Evolutionary conservation across 2,888 invertebrate genomes (phyloP), one percentile per base, ranked within the genome.

Genomic region (Parnassius mnemosyne): DNA sequence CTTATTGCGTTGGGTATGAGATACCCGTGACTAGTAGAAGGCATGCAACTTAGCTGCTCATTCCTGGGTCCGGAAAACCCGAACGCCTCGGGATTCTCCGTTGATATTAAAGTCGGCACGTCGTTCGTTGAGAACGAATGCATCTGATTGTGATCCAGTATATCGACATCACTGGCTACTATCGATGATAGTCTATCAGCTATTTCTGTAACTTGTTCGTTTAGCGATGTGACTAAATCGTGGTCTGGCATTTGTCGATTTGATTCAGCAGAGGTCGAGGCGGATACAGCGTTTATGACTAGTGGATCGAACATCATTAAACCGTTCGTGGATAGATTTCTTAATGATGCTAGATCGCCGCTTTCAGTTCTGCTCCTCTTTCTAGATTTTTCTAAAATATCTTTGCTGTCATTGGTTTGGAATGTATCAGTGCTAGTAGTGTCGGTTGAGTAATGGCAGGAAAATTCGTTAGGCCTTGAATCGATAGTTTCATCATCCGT

Each of bases 1-100:
- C 92, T 92, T 54, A 94, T 93, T 0, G 93, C 93, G 68, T 93
- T 93, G 10, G 94, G 93, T 76, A 95, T 92, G 54, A 94, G 79
- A 78, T 93, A 94, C 25, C 93, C 93, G 66, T 94, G 94, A 70
- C 92, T 92, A 0, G 94, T 94, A 0, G 94, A 94, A 3, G 94
- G 93, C 75, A 93, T 87, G 69, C 92, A 92, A 16, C 90, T 87
- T 11, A 88, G 66, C 55, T 87, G 87, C 64, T 90, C 91, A 52
- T 85, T 90, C 58, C 87, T 85, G 0, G 87, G 83, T 2, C 83
- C 83, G 0, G 72, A 65, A 54, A 81, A 82, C 0, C 77, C 76
- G 65, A 72, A 84, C 7, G 76, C 70, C 61, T 85, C 85, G 0
- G 78, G 65, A 10, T 81, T 78, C 3, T 87, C 85, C 0, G 79